Conservation (phyloP, 2,113 vertebrate species). For the Dendrocopos noguchii region DNA sequence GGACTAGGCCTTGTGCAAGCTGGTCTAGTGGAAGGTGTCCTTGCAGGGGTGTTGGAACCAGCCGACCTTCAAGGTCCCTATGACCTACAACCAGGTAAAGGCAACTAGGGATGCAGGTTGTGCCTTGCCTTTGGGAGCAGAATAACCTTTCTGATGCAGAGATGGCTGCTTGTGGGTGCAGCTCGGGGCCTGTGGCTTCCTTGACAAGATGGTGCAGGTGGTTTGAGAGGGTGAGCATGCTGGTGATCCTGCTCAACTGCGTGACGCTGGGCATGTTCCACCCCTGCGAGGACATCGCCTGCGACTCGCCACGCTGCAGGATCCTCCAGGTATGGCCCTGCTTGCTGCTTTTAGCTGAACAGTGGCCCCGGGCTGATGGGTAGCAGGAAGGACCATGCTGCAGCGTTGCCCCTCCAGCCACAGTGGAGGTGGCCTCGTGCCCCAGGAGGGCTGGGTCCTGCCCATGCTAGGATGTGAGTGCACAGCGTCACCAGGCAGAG, state of each 20-base stretch:
- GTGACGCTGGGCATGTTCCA: slow-evolving; percentile 99
- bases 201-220: slow-evolving; percentile 86
- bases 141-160: fast-evolving
- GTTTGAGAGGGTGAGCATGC: slow-evolving; percentile 97
- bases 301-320: slow-evolving; percentile 91
- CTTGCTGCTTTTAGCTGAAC: fast-evolving
- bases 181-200: slow-evolving; percentile 58
- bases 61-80: too few relatives aligned
- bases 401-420: background rate
- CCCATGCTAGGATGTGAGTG: fast-evolving
- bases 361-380: fast-evolving
- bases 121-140: background rate
- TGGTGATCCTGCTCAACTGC: slow-evolving; percentile 99
- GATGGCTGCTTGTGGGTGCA: fast-evolving
- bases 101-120: fast-evolving
- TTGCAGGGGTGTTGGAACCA: too few relatives aligned
- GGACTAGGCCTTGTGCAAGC: too few relatives aligned
- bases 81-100: background rate
- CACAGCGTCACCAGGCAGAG: fast-evolving
- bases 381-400: background rate
- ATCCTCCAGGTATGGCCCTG: slow-evolving; percentile 87
- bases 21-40: too few relatives aligned
- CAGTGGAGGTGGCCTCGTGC: fast-evolving
- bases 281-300: slow-evolving; percentile 94
- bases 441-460: background rate